Conservation (phyloP, 2,113 vertebrate genomes). For the Elephas maximus region DNA sequence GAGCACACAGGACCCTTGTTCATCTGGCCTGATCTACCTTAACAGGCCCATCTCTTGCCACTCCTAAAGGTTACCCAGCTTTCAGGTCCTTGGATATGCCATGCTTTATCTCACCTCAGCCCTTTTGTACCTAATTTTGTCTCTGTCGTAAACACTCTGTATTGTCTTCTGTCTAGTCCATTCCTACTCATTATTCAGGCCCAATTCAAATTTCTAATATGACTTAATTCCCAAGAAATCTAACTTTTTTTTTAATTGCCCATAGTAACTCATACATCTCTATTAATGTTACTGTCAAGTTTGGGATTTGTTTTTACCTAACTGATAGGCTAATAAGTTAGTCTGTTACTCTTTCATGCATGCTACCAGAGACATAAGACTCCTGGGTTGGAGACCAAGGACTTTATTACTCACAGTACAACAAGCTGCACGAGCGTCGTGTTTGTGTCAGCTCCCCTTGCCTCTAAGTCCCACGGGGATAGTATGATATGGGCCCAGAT, state of each 20-base stretch:
- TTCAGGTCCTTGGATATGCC: neutral
- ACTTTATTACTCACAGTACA: neutral
- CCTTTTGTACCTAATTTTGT: neutral
- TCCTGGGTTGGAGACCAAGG: neutral
- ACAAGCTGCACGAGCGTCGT: neutral
- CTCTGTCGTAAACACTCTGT: neutral
- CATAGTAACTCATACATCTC: neutral
- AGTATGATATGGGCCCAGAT: neutral
- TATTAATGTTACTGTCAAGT: neutral
- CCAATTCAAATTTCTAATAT: neutral
- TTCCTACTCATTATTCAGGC: neutral
- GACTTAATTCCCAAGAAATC: neutral
- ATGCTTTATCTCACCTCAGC: neutral
- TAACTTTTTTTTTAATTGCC: neutral
- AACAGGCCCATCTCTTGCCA: neutral
- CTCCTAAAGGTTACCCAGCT: neutral
- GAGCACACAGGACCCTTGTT: neutral
- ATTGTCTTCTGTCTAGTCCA: neutral
- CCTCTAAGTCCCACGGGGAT: neutral
- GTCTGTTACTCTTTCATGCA: neutral
- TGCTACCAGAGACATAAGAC: neutral
- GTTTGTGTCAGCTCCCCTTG: neutral
- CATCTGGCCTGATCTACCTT: neutral
- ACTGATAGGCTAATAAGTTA: neutral
- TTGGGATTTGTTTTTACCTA: neutral